Evolutionary conservation across 2,888 invertebrate genomes (phyloP).

Genomic region (Eulithis prunata): DNA sequence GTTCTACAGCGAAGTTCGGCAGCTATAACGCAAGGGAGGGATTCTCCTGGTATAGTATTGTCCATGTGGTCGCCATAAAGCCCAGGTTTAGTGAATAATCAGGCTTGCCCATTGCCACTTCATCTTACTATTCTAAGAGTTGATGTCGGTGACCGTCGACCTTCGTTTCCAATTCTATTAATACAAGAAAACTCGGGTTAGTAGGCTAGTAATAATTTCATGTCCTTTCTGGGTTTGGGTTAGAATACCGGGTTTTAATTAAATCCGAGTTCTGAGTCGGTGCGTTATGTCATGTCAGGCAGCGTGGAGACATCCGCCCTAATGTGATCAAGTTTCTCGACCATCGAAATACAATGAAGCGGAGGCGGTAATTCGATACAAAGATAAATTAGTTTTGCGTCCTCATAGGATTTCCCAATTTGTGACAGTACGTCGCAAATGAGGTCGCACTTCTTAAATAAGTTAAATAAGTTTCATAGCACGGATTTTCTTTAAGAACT

Average conservation of each 20-base stretch:
- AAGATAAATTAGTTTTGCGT: conserved; percentile 15
- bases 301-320: conserved; percentile 3
- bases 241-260: not conserved
- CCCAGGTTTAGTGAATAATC: no score
- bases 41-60: no score
- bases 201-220: no score
- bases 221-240: no score
- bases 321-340: conserved; percentile 26
- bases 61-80: no score
- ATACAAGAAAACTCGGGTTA: no score
- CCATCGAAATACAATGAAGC: conserved; percentile 16
- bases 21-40: no score
- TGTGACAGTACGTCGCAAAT: not conserved
- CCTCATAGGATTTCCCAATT: conserved; percentile 2
- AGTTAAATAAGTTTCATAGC: not conserved
- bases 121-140: no score
- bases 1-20: no score
- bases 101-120: no score
- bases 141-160: no score
- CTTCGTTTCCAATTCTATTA: no score
- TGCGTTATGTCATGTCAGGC: not conserved
- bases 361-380: conserved; percentile 18
- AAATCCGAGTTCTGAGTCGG: not conserved
- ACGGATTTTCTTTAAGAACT: not conserved
- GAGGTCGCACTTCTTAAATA: not conserved